Percentiles rank a stretch among this genome's conserved stretches.
phyloP scores from a whole-genome alignment of 2,888 invertebrate genomes.

The Lamproptera curius region DNA sequence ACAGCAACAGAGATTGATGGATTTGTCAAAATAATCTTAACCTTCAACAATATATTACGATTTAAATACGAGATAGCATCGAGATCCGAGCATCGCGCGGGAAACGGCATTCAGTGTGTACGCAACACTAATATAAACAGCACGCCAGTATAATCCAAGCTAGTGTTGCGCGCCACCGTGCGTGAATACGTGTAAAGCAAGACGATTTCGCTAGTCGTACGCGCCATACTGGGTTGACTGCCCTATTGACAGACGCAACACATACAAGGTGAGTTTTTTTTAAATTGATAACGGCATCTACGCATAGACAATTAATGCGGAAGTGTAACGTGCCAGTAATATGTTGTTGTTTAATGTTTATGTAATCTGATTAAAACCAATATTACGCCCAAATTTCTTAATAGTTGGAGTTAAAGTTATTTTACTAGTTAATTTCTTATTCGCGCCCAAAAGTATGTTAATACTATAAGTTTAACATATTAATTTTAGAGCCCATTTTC shows the following conservation, averaged over 20 bases:
- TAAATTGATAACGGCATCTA: conserved; percentile 1
- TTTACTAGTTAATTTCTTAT: too few species aligned
- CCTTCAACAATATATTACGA: conserved; percentile 15
- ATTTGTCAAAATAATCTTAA: conserved; percentile 9
- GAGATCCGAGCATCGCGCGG: conserved; percentile 25
- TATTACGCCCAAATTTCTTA: too few species aligned
- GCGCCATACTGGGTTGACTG: conserved; percentile 19
- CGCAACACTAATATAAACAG: conserved; percentile 18
- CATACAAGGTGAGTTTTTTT: conserved; percentile 20
- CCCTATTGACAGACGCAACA: conserved; percentile 16
- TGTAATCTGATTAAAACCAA: too few species aligned
- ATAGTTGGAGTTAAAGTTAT: too few species aligned
- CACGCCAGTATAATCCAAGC: conserved; percentile 16
- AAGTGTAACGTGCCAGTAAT: conserved; percentile 6
- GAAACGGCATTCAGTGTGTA: conserved; percentile 25
- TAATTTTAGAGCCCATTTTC: conserved; percentile 17
- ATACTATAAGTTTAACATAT: too few species aligned
- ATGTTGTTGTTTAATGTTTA: too few species aligned
- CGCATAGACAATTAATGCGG: not conserved
- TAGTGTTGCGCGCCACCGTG: conserved; percentile 13
- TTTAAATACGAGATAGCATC: conserved; percentile 19
- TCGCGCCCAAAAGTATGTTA: too few species aligned
- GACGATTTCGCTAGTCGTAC: conserved; percentile 3
- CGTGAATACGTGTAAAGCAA: conserved; percentile 9
- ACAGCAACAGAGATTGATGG: conserved; percentile 8